Base-by-base conservation (phyloP, 2,888 invertebrate species). In the Xylocampa areola region DNA sequence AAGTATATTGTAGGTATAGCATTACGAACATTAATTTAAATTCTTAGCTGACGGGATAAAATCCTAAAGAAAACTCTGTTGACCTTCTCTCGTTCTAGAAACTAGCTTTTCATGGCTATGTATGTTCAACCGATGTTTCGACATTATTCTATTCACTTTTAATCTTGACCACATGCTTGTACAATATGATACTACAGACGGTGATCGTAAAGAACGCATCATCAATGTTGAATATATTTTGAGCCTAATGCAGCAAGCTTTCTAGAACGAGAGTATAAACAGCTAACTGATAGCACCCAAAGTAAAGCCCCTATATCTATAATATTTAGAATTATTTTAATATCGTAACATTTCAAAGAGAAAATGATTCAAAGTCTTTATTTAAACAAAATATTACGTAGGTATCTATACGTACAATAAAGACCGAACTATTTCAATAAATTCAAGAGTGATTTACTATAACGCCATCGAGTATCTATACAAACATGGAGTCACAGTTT, bases 151-250 rank as follows among this genome's bases (percentile, higher is more conserved):
- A n/a, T 11, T 35, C 11, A 17, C 13, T 16, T 29, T 29, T 17
- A 27, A 37, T 30, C 30, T 44, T 48, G 14, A 48, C 36, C 36
- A 27, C 19, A 7, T 14, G 14, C 7, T 16, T 19, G 11, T 35
- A 10, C 2, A 21, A 4, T 29, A 37, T 29, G 8, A 13, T 6
- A 14, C 25, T n/a, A 19, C 10, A n/a, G 6, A 1, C 29, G n/a
- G 0, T 19, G 4, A 29, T 27, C 2, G 13, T 29, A 13, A 14
- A 3, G 1, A 19, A 19, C 30, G 10, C 14, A 32, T 1, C 0
- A n/a, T 36, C 0, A 36, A 8, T 36, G 32, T 21, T 10, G 11
- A 43, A 32, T 30, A 11, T 8, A 30, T 0, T 19, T 19, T 5
- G 8, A 13, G 6, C 19, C 30, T n/a, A 3, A 25, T 10, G 1